Evolutionary conservation across 2,888 invertebrate species (phyloP).

Genomic region (Stenoptilia bipunctidactyla): DNA sequence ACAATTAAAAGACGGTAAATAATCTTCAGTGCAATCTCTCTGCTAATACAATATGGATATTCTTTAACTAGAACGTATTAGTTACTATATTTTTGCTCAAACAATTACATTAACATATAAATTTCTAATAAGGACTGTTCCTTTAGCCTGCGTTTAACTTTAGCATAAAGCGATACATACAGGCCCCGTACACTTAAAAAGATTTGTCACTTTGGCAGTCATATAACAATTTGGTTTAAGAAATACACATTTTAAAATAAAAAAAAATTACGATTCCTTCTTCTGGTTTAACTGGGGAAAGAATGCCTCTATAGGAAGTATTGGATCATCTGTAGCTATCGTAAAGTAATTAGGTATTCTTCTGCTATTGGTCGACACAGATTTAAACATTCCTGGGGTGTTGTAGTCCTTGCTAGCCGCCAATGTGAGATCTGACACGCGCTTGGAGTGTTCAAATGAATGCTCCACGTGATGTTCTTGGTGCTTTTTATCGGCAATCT

Average conservation of each 20-base stretch:
- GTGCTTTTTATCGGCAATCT: conserved; percentile 66
- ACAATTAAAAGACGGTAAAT: too few species aligned
- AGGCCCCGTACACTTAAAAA: too few species aligned
- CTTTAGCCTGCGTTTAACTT: too few species aligned
- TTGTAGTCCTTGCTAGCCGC: conserved; percentile 80
- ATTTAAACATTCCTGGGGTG: conserved; percentile 79
- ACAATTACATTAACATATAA: too few species aligned
- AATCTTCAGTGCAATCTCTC: too few species aligned
- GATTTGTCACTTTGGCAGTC: conserved; percentile 52
- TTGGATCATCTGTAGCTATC: conserved; percentile 83
- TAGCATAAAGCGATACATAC: too few species aligned
- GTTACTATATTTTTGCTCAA: too few species aligned
- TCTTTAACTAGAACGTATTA: too few species aligned
- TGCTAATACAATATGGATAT: too few species aligned
- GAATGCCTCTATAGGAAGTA: conserved; percentile 84
- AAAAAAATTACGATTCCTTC: conserved; percentile 60
- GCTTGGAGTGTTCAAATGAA: conserved; percentile 71
- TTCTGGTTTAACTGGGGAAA: conserved; percentile 79
- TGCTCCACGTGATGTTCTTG: conserved; percentile 51
- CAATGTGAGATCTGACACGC: conserved; percentile 80
- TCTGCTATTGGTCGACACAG: conserved; percentile 73
- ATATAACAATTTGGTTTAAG: conserved; percentile 47
- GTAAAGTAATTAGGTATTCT: conserved; percentile 78
- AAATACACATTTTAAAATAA: conserved; percentile 23
- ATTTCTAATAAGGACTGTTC: too few species aligned